Conservation (phyloP, 2,113 vertebrate genomes). For the Loxodonta africana region DNA sequence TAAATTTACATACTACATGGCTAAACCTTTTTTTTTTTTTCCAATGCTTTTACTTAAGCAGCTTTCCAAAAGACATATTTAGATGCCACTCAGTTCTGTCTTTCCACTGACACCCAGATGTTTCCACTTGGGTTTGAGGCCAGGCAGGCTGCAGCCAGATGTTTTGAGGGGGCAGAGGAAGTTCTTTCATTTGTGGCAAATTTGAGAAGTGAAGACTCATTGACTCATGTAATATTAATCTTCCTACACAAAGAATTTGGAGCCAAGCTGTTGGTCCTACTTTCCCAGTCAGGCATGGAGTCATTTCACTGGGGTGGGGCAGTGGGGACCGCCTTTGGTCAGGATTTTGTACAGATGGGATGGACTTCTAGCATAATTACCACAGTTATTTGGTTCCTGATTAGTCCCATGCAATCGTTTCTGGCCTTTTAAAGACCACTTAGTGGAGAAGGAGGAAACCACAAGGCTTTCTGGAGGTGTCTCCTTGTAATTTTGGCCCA, state of each 20-base stretch:
- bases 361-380: conserved; percentile 82
- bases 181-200: conserved; percentile 83
- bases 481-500: not conserved
- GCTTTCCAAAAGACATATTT: conserved; percentile 51
- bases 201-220: conserved; percentile 83
- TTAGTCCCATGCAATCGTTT: conserved; percentile 74
- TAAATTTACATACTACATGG: not conserved
- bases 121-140: conserved; percentile 66
- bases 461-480: conserved; percentile 69
- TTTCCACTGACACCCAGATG: conserved; percentile 64
- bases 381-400: conserved; percentile 80
- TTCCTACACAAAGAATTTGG: conserved; percentile 84
- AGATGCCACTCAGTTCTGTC: conserved; percentile 68
- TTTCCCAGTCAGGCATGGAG: conserved; percentile 81
- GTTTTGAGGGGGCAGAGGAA: conserved; percentile 87
- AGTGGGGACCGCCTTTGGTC: conserved; percentile 78
- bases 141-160: conserved; percentile 87
- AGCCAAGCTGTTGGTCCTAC: conserved; percentile 81
- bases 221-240: conserved; percentile 86
- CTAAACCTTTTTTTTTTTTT: not conserved
- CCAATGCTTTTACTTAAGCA: conserved; percentile 64
- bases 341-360: conserved; percentile 79
- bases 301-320: conserved; percentile 68
- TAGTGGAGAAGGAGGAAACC: conserved; percentile 74
- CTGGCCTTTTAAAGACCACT: conserved; percentile 79